Evolutionary conservation across 2,797 vertebrate species (phyloP).

Genomic region (Ceyx erithaca): DNA sequence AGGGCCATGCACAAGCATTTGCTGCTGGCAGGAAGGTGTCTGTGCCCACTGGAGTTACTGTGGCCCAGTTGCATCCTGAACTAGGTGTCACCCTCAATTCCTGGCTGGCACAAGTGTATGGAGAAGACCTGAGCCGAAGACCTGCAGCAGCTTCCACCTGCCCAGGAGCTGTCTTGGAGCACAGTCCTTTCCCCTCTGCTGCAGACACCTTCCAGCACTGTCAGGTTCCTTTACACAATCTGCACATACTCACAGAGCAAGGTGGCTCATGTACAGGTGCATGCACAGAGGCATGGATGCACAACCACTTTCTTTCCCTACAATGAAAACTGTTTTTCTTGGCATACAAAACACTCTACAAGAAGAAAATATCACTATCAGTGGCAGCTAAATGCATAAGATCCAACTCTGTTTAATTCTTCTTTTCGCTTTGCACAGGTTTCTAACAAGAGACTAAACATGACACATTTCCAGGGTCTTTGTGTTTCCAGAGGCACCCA

Average conservation of each 20-base stretch:
- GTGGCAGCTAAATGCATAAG: not conserved
- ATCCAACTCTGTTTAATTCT: not conserved
- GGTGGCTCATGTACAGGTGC: not conserved
- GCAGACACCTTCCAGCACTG: not conserved
- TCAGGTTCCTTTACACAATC: not conserved
- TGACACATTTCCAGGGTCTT: accelerated
- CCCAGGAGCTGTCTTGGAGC: not conserved
- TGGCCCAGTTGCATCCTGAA: not conserved
- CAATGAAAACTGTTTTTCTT: not conserved
- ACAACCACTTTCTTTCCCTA: not conserved
- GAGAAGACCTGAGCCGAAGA: not conserved
- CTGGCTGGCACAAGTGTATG: not conserved
- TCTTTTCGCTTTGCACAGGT: not conserved
- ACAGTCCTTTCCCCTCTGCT: not conserved
- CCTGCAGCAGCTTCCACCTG: not conserved
- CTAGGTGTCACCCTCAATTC: not conserved
- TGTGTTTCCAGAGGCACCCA: not conserved
- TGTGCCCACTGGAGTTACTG: not conserved
- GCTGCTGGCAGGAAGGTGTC: not conserved
- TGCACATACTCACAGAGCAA: not conserved
- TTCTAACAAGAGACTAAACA: not conserved
- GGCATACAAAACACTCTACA: not conserved
- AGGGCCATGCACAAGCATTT: not conserved
- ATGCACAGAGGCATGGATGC: not conserved
- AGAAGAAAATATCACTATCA: not conserved